Evolutionary conservation across 2,113 vertebrate genomes (phyloP).

Genomic region (Solenodon paradoxus): DNA sequence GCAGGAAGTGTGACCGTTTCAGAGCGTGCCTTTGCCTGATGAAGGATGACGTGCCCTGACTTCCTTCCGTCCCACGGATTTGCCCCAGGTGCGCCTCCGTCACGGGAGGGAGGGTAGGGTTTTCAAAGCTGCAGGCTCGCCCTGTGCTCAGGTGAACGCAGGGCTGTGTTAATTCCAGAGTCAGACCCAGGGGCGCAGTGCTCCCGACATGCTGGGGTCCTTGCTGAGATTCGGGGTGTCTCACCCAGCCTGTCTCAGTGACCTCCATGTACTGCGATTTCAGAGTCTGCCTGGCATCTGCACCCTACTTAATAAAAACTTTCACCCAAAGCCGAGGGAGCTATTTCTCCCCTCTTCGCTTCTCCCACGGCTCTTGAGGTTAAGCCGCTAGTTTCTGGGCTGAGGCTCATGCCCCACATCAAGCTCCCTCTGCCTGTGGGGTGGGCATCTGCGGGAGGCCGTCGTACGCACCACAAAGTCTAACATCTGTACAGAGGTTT

Average conservation of each 20-base stretch:
- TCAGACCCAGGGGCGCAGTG: accelerated
- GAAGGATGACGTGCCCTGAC: not conserved
- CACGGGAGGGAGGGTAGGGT: not conserved
- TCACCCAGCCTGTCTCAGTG: accelerated
- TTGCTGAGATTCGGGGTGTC: not conserved
- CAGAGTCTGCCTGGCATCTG: not conserved
- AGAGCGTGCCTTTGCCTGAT: not conserved
- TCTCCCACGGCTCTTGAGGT: not conserved
- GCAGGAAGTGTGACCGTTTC: not conserved
- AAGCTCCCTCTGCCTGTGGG: too few relatives aligned
- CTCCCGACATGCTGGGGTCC: not conserved
- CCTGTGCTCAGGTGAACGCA: not conserved
- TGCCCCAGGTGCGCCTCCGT: not conserved
- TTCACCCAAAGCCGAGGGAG: too few relatives aligned
- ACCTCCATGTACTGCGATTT: not conserved
- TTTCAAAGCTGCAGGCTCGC: not conserved
- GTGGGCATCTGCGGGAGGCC: too few relatives aligned
- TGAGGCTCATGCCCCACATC: too few relatives aligned
- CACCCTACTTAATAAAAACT: accelerated
- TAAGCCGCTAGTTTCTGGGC: not conserved
- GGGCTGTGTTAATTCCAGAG: not conserved
- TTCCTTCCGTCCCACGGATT: not conserved
- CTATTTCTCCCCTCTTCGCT: not conserved
- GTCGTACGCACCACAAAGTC: too few relatives aligned
- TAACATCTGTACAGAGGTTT: not conserved